Conservation (phyloP, 2,113 vertebrate genomes). For the Daubentonia madagascariensis region DNA sequence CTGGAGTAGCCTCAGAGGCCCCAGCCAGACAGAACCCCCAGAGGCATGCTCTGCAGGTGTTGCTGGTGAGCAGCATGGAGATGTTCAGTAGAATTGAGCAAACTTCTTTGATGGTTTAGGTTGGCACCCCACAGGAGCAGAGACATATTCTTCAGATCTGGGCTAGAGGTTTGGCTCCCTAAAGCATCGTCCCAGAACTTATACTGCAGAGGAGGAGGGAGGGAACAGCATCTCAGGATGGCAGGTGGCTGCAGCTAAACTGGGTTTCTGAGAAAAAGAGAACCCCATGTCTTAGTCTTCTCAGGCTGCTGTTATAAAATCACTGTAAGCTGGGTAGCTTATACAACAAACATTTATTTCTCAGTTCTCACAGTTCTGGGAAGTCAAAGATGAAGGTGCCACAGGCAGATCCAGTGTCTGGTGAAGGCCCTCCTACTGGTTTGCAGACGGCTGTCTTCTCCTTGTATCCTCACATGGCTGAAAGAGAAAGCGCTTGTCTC, state of each 20-base stretch:
- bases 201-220: neutral
- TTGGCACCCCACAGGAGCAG: neutral
- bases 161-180: neutral
- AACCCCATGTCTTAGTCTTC: neutral
- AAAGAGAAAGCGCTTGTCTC: neutral
- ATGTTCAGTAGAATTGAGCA: neutral
- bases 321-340: neutral
- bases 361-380: neutral
- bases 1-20: neutral
- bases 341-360: neutral
- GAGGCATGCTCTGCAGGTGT: neutral
- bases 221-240: neutral
- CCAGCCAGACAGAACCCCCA: neutral
- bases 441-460: neutral
- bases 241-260: neutral
- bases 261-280: neutral
- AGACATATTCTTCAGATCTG: neutral
- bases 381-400: neutral
- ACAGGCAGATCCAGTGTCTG: neutral
- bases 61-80: accelerated
- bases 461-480: neutral
- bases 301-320: neutral
- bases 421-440: neutral
- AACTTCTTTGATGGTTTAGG: neutral
- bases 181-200: neutral